Conservation (phyloP, 2,797 vertebrate genomes). For the Xenopus petersii region DNA sequence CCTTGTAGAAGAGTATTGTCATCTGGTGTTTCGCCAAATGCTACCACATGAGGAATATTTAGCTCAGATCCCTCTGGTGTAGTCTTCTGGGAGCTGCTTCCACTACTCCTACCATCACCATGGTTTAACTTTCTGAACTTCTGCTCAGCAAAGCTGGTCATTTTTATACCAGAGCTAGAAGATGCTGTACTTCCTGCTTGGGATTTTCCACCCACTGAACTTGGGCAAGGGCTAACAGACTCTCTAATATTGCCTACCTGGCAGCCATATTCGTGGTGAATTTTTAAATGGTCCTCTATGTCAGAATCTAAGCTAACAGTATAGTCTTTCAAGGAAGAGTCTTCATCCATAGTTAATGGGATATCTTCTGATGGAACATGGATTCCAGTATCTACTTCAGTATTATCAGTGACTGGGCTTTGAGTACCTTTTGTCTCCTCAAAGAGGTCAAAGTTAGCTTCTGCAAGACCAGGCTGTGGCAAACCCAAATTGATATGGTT, state of each 20-base stretch:
- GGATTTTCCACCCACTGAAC: slow-evolving; percentile 78
- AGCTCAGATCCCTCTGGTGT: slow-evolving; percentile 90
- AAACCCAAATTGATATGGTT: slow-evolving; percentile 69
- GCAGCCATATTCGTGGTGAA: slow-evolving; percentile 80
- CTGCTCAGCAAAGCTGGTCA: slow-evolving; percentile 97
- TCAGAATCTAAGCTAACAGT: slow-evolving; percentile 94
- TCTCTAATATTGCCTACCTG: slow-evolving; percentile 67
- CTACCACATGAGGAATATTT: slow-evolving; percentile 82
- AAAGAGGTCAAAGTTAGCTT: slow-evolving; percentile 67
- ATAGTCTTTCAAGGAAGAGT: slow-evolving; percentile 91
- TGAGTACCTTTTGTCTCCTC: slow-evolving; percentile 75
- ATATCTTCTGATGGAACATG: slow-evolving; percentile 93
- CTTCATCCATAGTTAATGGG: slow-evolving; percentile 92
- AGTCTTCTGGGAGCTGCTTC: slow-evolving; percentile 86
- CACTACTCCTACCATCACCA: slow-evolving; percentile 81
- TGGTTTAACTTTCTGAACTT: slow-evolving; percentile 85
- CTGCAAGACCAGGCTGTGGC: slow-evolving; percentile 52
- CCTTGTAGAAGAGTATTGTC: slow-evolving; percentile 74
- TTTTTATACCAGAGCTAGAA: slow-evolving; percentile 77
- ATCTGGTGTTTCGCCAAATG: slow-evolving; percentile 87
- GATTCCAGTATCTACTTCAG: slow-evolving; percentile 92
- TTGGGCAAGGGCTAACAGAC: slow-evolving; percentile 82
- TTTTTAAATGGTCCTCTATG: slow-evolving; percentile 74
- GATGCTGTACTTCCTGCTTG: slow-evolving; percentile 81
- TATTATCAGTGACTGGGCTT: slow-evolving; percentile 80